phyloP scores from a whole-genome alignment of 2,797 vertebrate species.

The Danio jaintianensis region DNA sequence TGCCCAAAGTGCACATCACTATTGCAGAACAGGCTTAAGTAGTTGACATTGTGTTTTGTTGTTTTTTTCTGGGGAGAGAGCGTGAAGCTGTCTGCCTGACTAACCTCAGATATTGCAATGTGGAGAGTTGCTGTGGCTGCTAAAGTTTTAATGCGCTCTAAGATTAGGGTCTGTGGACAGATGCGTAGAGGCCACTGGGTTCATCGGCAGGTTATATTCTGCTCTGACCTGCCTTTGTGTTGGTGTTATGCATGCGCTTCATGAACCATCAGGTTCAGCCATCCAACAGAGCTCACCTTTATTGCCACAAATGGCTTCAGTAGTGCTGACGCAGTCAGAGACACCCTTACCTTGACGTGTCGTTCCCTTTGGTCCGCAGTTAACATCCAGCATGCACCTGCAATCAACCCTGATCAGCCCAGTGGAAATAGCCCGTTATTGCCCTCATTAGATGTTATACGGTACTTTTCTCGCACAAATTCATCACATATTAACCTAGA shows the following conservation, averaged over 20 bases:
- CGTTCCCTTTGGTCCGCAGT: slow-evolving; percentile 7
- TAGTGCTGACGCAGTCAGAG: slow-evolving; percentile 16
- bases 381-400: slow-evolving; percentile 14
- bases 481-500: slow-evolving; percentile 33
- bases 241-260: not conserved
- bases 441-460: slow-evolving; percentile 29
- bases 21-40: slow-evolving; percentile 3
- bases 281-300: slow-evolving; percentile 11
- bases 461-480: slow-evolving; percentile 20
- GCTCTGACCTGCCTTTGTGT: not conserved
- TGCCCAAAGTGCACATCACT: slow-evolving; percentile 2
- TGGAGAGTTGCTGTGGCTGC: not conserved
- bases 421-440: slow-evolving; percentile 11
- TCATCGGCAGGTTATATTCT: not conserved
- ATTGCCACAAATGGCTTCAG: slow-evolving; percentile 16
- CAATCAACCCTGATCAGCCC: slow-evolving; percentile 12
- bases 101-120: not conserved
- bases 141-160: slow-evolving; percentile 36
- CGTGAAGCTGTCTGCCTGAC: not conserved
- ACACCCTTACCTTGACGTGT: slow-evolving; percentile 33
- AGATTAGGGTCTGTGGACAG: slow-evolving; percentile 31
- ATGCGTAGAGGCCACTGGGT: not conserved
- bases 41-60: slow-evolving; percentile 10
- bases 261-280: slow-evolving; percentile 6
- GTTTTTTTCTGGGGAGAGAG: not conserved